Evolutionary conservation across 2,797 vertebrate genomes (phyloP).

Genomic region (Propithecus deckenii): DNA sequence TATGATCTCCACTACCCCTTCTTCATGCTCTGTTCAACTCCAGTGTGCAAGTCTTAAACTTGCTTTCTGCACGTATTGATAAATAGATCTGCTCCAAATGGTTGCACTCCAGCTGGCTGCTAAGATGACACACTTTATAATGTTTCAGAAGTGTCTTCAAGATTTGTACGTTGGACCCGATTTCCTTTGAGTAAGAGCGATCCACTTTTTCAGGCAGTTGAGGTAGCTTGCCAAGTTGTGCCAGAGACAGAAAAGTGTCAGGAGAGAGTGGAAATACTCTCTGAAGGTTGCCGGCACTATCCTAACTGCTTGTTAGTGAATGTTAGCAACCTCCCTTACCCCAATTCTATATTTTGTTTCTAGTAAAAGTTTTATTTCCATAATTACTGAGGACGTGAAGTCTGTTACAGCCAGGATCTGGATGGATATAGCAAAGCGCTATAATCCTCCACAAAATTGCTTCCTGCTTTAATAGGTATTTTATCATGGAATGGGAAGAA

Average conservation of each 20-base stretch:
- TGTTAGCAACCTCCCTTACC: neutral
- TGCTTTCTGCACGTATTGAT: neutral
- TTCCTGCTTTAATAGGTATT: neutral
- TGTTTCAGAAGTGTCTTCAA: constrained; percentile 51
- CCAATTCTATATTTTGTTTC: neutral
- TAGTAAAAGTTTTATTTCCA: neutral
- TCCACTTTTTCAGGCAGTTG: neutral
- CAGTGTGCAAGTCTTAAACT: neutral
- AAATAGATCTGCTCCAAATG: constrained; percentile 54
- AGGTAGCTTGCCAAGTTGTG: neutral
- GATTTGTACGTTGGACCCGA: neutral
- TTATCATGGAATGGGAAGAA: neutral
- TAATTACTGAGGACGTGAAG: neutral
- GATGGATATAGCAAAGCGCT: neutral
- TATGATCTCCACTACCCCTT: neutral
- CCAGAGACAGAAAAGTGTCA: neutral
- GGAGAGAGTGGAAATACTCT: neutral
- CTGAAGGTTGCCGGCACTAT: neutral
- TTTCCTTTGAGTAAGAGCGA: constrained; percentile 53
- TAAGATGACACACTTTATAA: constrained; percentile 44
- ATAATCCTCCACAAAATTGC: neutral
- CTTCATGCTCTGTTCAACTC: constrained; percentile 60
- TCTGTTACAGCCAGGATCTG: neutral
- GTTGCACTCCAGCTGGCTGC: neutral
- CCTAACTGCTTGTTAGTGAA: neutral